Percentiles rank a stretch among this genome's conserved stretches.
These are phyloP conservation scores for Drosophila elegans DNA, from an alignment of 1,140 invertebrate genomes.

Conservation along the genomic window DNA sequence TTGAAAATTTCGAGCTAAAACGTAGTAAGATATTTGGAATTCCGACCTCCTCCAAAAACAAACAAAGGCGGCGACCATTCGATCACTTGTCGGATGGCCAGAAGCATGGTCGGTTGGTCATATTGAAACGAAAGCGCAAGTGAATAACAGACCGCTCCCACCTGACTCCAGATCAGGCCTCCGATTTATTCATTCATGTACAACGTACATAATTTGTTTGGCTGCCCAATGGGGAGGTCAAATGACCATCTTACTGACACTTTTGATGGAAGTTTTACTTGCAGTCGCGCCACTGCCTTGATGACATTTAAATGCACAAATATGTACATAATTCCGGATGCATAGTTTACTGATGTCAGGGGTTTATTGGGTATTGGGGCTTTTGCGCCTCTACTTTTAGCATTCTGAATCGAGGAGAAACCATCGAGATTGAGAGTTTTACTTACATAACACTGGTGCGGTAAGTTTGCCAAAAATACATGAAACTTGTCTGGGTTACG, in stretches of 20 bases:
- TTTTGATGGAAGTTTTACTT: conserved; percentile 40
- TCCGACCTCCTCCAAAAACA: conserved; percentile 49
- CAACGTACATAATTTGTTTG: conserved; percentile 25
- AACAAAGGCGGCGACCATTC: conserved; percentile 63
- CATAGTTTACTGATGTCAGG: conserved; percentile 7
- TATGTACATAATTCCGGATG: conserved; percentile 20
- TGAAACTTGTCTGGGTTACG: conserved; percentile 38
- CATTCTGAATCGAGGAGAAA: conserved; percentile 63
- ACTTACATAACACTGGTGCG: conserved; percentile 51
- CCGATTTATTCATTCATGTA: conserved; percentile 4
- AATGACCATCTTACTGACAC: conserved; percentile 5
- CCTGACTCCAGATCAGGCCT: conserved; percentile 16
- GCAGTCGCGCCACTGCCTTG: not conserved
- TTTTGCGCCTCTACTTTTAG: conserved; percentile 15
- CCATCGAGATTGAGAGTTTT: conserved; percentile 32
- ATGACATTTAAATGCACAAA: conserved; percentile 12
- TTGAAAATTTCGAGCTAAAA: not conserved
- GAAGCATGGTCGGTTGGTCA: conserved; percentile 22
- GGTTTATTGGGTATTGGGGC: not conserved
- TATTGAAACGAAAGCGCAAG: conserved; percentile 73
- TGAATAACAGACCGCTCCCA: conserved; percentile 29
- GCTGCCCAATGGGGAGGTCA: conserved; percentile 14
- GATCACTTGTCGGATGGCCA: conserved; percentile 46
- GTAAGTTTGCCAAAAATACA: conserved; percentile 41
- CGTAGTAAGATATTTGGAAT: conserved; percentile 61